A percentile compares a stretch with the other conserved stretches of the same genome.
These are phyloP conservation scores for Hemicordylus capensis DNA, from an alignment of 2,113 vertebrate genomes.

Conservation along the genomic window DNA sequence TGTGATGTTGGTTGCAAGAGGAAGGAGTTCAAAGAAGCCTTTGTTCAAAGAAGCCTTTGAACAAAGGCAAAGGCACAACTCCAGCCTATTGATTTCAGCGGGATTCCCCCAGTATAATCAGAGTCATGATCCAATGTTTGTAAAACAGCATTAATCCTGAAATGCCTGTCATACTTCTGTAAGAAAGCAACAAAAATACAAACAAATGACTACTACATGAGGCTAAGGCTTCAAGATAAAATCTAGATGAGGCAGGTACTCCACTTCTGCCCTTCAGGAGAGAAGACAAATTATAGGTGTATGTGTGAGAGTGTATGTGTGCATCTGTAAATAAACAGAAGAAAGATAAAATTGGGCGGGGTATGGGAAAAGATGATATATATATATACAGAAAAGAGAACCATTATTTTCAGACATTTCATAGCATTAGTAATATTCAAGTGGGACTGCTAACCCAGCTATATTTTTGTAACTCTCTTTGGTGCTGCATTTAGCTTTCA, in stretches of 20 bases:
- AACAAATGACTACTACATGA: background rate
- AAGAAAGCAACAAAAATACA: constrained; percentile 33
- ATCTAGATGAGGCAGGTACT: constrained; percentile 21
- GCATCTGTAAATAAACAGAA: background rate
- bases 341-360: constrained; percentile 14
- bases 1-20: constrained; percentile 2
- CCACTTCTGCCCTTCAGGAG: background rate
- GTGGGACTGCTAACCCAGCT: constrained; percentile 42
- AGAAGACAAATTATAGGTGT: background rate
- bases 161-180: constrained; percentile 60
- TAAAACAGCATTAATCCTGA: constrained; percentile 21
- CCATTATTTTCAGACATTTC: constrained; percentile 76
- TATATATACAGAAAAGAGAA: constrained; percentile 47
- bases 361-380: constrained; percentile 11
- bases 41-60: constrained; percentile 35
- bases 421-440: constrained; percentile 63
- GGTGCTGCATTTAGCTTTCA: constrained; percentile 78
- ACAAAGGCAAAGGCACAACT: background rate
- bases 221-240: constrained; percentile 2
- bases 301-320: background rate
- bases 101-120: background rate
- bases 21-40: constrained; percentile 50
- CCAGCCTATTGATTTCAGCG: background rate
- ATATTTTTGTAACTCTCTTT: constrained; percentile 80
- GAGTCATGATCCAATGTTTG: constrained; percentile 40